These are phyloP conservation scores for Stomatorhinus walkeri DNA, from an alignment of 2,797 vertebrate species.

Conservation along the genomic window DNA sequence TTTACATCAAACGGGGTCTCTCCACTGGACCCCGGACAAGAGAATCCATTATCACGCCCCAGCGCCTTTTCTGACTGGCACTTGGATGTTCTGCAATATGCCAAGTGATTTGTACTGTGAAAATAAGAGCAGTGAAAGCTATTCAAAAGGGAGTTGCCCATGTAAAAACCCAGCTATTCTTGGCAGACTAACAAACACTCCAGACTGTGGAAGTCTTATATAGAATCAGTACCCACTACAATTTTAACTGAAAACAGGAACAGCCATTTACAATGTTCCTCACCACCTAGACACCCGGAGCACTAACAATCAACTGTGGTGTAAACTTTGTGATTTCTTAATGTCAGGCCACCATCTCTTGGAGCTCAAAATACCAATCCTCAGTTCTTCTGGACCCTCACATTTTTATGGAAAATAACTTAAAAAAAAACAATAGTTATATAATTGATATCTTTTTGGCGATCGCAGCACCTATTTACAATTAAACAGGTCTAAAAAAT, in stretches of 20 bases:
- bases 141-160: neutral
- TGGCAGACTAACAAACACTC: neutral
- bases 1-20: conserved; percentile 3
- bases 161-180: neutral
- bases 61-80: neutral
- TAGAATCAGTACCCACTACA: neutral
- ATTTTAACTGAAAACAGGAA: neutral
- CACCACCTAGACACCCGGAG: neutral
- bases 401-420: neutral
- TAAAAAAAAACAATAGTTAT: neutral
- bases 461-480: neutral
- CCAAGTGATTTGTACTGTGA: neutral
- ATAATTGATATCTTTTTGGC: neutral
- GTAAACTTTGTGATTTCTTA: neutral
- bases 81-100: neutral
- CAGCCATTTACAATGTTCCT: neutral
- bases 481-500: neutral
- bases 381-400: neutral
- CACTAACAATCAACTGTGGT: neutral
- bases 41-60: neutral
- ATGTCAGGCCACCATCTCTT: neutral
- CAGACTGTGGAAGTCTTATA: neutral
- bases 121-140: neutral
- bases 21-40: neutral
- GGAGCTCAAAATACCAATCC: neutral